Evolutionary conservation across 2,797 vertebrate species (phyloP), one percentile per base, ranked within the genome.

Genomic region (Oreochromis grahami): DNA sequence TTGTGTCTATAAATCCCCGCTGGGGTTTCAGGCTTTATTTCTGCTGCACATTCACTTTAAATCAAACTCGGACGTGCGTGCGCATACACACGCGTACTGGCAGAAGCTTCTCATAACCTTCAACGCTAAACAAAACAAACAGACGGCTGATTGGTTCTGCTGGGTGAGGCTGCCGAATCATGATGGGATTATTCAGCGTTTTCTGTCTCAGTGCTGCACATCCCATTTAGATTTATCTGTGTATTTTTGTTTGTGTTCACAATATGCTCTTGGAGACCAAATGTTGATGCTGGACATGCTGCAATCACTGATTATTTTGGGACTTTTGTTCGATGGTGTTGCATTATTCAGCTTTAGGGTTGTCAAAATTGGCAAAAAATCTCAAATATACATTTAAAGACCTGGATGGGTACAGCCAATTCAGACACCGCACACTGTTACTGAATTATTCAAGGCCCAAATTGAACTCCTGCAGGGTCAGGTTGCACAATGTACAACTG

Each of bases 1-100:
- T 94, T 93, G 88, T 92, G 89, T 94, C 92, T 93, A 89, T 84
- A 88, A 91, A 91, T 91, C 90, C 88, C 90, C 21, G 29, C 83
- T 48, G 84, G 91, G 82, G 76, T 78, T 89, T 91, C 85, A 65
- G 82, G 51, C 87, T 80, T 85, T 91, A 87, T 94, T 93, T 89
- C 87, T 88, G 63, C 82, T 81, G 86, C 83, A 80, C 48, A 84
- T 84, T 84, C 55, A 86, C 85, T 80, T 86, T 84, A 87, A 89
- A 82, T 84, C 80, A 86, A 78, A 89, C 79, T 65, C 34, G 29
- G 68, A 48, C 0, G 14, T 29, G 14, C 6, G 11, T 51, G 50
- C n/a, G 78, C 78, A 72, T 77, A 81, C 74, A 14, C 38, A 24
- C 24, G 3, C 10, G 1, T 32, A 3, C 43, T 3, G 43, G 8